These are phyloP conservation scores for Pseudomyrmex cubaensis DNA, from an alignment of 1,140 invertebrate species.

Conservation along the genomic window DNA sequence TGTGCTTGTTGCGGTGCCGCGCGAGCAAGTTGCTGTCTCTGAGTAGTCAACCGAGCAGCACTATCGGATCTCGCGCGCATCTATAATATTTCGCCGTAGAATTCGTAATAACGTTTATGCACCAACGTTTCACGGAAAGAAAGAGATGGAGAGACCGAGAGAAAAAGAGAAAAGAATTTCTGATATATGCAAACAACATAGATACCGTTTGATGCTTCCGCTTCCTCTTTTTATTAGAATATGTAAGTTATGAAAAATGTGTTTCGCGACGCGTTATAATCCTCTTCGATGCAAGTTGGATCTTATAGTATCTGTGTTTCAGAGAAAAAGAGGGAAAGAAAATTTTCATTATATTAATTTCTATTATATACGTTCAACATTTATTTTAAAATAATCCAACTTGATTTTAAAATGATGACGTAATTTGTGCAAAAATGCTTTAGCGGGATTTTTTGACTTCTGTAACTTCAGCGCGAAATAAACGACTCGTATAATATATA, in stretches of 20 bases:
- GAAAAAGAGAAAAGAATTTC: constrained; percentile 14
- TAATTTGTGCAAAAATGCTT: not conserved
- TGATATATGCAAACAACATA: not conserved
- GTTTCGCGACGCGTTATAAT: not conserved
- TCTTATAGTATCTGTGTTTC: too few relatives aligned
- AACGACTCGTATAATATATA: too few relatives aligned
- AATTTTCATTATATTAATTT: not conserved
- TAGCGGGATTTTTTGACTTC: constrained; percentile 17
- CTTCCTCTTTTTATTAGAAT: constrained; percentile 11
- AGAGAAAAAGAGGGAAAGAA: too few relatives aligned
- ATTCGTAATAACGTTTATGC: constrained; percentile 51
- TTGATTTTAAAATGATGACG: not conserved
- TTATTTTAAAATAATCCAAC: not conserved
- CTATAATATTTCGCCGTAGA: constrained; percentile 42
- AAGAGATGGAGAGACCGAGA: not conserved
- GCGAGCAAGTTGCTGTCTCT: constrained; percentile 26
- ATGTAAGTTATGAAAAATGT: constrained; percentile 11
- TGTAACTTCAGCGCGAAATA: not conserved
- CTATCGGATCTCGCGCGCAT: constrained; percentile 30
- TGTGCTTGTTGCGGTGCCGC: not conserved
- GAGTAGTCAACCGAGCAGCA: constrained; percentile 35
- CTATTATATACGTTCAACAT: not conserved
- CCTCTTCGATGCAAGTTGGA: not conserved
- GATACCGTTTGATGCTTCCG: not conserved
- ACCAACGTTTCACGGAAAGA: not conserved